Evolutionary conservation across 2,888 invertebrate species (phyloP).

Genomic region (Drosophila rubida): DNA sequence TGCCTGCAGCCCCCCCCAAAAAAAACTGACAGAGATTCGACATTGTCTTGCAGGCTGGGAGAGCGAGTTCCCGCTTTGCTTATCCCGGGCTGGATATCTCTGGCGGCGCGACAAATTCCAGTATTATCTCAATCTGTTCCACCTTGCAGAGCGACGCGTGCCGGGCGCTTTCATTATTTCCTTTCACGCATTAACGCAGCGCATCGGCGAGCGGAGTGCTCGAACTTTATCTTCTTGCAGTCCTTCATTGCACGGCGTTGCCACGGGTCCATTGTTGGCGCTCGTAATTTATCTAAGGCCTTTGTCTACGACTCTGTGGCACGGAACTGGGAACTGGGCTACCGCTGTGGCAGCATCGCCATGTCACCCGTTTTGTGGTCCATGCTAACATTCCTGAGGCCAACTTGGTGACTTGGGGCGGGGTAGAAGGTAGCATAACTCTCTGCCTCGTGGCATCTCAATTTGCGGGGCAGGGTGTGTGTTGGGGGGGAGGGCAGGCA

Average conservation of each 20-base stretch:
- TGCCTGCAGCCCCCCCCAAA: too few relatives aligned
- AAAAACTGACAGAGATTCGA: slow-evolving; percentile 36
- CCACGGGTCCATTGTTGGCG: slow-evolving; percentile 45
- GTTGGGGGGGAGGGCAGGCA: slow-evolving; percentile 17
- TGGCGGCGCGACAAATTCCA: slow-evolving; percentile 74
- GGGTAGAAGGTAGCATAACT: slow-evolving; percentile 33
- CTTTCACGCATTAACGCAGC: slow-evolving; percentile 49
- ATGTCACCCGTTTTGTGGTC: slow-evolving; percentile 41
- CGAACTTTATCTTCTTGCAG: slow-evolving; percentile 53
- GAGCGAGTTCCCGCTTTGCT: slow-evolving; percentile 13
- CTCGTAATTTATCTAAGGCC: slow-evolving; percentile 51
- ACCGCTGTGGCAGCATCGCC: slow-evolving; percentile 34
- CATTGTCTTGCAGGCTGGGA: slow-evolving; percentile 31
- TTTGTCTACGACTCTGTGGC: slow-evolving; percentile 45
- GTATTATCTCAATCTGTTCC: slow-evolving; percentile 65
- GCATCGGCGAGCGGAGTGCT: background rate
- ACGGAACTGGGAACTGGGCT: slow-evolving; percentile 8
- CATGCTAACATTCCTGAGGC: slow-evolving; percentile 26
- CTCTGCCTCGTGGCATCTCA: slow-evolving; percentile 63
- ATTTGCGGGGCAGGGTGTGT: slow-evolving; percentile 47
- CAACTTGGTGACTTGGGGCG: too few relatives aligned
- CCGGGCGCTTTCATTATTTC: slow-evolving; percentile 57
- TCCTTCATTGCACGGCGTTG: slow-evolving; percentile 31
- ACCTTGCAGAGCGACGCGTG: slow-evolving; percentile 31
- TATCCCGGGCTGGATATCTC: slow-evolving; percentile 70